A percentile compares a stretch with the other conserved stretches of the same genome.
Conservation (phyloP, 2,113 vertebrate genomes). For the Riparia riparia region DNA sequence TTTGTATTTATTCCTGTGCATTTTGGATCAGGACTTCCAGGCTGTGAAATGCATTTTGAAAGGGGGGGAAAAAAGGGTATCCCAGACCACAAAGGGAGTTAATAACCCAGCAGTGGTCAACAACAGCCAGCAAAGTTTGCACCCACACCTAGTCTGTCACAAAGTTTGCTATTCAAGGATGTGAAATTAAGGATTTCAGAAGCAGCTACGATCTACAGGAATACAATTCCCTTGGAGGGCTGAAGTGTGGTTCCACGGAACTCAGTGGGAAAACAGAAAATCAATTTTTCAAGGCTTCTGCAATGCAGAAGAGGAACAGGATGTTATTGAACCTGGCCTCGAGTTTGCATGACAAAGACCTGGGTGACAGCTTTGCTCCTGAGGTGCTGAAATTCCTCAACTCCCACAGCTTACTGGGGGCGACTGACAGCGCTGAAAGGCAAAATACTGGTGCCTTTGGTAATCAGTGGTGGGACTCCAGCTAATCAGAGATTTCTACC, state of each 20-base stretch:
- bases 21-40: background rate
- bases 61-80: background rate
- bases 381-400: background rate
- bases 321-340: slow-evolving; percentile 14
- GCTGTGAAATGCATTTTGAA: background rate
- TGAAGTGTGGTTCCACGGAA: background rate
- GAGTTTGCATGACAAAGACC: slow-evolving; percentile 41
- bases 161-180: background rate
- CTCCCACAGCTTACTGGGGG: background rate
- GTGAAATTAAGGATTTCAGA: slow-evolving; percentile 3
- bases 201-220: background rate
- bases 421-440: background rate
- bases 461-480: background rate
- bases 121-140: background rate
- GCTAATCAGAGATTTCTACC: background rate
- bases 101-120: background rate
- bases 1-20: background rate
- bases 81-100: background rate
- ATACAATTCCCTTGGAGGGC: background rate
- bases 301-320: slow-evolving; percentile 34
- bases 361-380: background rate
- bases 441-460: background rate
- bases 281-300: slow-evolving; percentile 27
- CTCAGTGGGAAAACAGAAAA: slow-evolving; percentile 39
- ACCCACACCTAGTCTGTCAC: background rate